Base-by-base conservation (phyloP, 2,797 vertebrate genomes). In the Molossus molossus region DNA sequence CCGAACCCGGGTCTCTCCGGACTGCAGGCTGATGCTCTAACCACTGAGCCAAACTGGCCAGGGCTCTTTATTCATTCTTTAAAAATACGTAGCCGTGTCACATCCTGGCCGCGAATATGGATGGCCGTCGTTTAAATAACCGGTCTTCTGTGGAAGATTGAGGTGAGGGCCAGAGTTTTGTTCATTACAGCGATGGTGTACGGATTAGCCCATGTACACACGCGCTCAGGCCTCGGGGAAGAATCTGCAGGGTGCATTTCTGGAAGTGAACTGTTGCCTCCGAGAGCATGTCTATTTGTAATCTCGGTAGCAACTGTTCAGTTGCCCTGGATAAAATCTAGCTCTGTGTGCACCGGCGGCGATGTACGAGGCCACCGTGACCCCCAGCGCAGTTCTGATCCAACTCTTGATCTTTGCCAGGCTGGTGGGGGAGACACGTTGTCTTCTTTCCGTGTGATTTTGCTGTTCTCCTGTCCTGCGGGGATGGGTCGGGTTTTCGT, bases 351-450 rank as follows among this genome's bases (percentile, higher is more conserved):
- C 29, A 3, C 13, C 23, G 14, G 69, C 3, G 4, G 18, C 20
- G 3, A 20, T 1, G 6, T 1, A 1, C 12, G 15, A 18, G 3
- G 1, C 17, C 12, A 0, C 6, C 2, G 4, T 8, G 27, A 18
- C 27, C 23, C n/a, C 1, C 27, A 6, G 2, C 62, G 40, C 40
- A 6, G 40, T 5, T 37, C 15, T 18, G 48, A 60, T 23, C 67
- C 25, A 11, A 57, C 37, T n/a, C 14, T n/a, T 9, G 6, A 58
- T 20, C 29, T 69, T 29, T 18, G 9, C 45, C 10, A 45, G 57
- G 20, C 6, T 29, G 87, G 3, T 6, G 25, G 48, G 14, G 8
- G 17, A 60, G 23, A 45, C 53, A 23, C 0, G 40, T 55, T 6
- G 37, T 3, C 13, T 58, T 6, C 12, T 11, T 15, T 1, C 40